Percentiles rank a stretch among this genome's conserved stretches.
Conservation (phyloP, 2,113 vertebrate genomes). For the Dolichallabes microphthalmus region DNA sequence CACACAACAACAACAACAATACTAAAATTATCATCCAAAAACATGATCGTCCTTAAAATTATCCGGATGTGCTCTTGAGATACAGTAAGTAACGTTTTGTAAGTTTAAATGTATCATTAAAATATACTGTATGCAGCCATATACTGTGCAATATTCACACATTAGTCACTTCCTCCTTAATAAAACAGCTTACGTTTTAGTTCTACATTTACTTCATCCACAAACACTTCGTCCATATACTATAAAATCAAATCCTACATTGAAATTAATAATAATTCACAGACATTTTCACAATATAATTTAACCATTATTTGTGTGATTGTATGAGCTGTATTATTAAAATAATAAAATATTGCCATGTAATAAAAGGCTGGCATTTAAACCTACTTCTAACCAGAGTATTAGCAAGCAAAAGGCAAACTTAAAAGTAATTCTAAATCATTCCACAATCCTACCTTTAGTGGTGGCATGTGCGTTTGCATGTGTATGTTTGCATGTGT, state of each 20-base stretch:
- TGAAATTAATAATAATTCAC: too few relatives aligned
- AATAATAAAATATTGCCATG: not conserved
- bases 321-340: not conserved
- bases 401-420: not conserved
- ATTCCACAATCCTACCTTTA: not conserved
- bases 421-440: not conserved
- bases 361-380: not conserved
- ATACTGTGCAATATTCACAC: too few relatives aligned
- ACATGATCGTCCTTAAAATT: not conserved
- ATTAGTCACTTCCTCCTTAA: not conserved
- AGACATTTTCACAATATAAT: not conserved
- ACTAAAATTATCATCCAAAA: not conserved
- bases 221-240: not conserved
- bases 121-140: not conserved
- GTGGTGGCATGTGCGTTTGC: not conserved
- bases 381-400: not conserved
- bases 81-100: not conserved
- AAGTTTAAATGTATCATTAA: not conserved
- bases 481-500: not conserved
- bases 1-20: not conserved
- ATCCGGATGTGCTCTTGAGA: not conserved
- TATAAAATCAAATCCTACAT: not conserved
- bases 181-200: not conserved
- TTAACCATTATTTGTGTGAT: not conserved
- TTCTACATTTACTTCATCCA: not conserved